phyloP scores from a whole-genome alignment of 2,797 vertebrate genomes.

The Pangasius mekongensis region DNA sequence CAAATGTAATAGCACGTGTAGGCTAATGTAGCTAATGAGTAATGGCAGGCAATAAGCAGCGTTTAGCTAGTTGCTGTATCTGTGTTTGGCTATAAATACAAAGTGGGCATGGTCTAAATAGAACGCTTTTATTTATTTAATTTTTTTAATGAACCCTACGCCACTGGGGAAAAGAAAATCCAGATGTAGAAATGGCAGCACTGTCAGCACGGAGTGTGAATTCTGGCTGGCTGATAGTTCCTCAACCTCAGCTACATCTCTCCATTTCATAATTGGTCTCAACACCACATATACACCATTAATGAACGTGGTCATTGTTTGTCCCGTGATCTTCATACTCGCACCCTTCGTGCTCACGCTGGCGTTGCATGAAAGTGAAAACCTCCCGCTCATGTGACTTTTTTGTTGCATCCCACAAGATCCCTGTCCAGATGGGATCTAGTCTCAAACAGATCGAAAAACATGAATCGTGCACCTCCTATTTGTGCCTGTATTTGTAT shows the following conservation, averaged over 20 bases:
- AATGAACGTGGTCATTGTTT: not conserved
- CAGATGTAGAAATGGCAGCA: not conserved
- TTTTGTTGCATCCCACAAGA: not conserved
- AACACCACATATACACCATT: not conserved
- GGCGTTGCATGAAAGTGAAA: not conserved
- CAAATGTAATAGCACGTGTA: not conserved
- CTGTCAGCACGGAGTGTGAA: not conserved
- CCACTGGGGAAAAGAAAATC: not conserved
- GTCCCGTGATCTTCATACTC: not conserved
- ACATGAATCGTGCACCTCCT: not conserved
- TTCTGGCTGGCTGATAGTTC: not conserved
- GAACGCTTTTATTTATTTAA: not conserved
- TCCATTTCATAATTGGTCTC: not conserved
- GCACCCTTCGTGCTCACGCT: not conserved
- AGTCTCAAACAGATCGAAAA: not conserved
- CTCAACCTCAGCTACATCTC: not conserved
- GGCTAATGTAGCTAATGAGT: not conserved
- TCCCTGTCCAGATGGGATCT: not conserved
- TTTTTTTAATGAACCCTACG: not conserved
- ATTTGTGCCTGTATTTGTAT: not conserved
- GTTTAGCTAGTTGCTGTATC: not conserved
- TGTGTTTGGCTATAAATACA: not conserved
- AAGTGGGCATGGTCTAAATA: not conserved
- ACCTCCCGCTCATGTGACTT: not conserved
- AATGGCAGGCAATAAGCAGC: not conserved